Conservation (phyloP, 1,140 invertebrate species). For the Formica exsecta region DNA sequence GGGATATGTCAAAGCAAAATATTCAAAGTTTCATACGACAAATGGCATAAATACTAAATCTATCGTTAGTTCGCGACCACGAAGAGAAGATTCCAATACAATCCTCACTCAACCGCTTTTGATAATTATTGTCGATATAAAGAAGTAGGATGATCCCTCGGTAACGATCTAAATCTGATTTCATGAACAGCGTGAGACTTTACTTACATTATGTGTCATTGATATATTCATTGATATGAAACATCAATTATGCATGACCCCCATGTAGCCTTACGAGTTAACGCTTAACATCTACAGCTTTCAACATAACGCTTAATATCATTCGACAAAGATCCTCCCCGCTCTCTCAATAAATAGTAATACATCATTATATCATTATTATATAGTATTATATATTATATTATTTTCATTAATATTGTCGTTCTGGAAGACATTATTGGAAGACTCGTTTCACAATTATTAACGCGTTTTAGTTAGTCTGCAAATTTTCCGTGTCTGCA, state of each 20-base stretch:
- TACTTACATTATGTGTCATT: slow-evolving; percentile 67
- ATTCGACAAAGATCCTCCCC: slow-evolving; percentile 68
- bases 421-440: slow-evolving; percentile 78
- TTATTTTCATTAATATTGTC: slow-evolving; percentile 66
- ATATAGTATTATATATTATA: slow-evolving; percentile 44
- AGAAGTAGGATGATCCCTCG: slow-evolving; percentile 29
- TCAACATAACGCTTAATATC: slow-evolving; percentile 76
- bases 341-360: slow-evolving; percentile 71
- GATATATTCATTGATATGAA: slow-evolving; percentile 57
- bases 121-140: slow-evolving; percentile 53
- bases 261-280: slow-evolving; percentile 68
- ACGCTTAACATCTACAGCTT: slow-evolving; percentile 73
- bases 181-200: slow-evolving; percentile 56
- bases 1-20: not conserved
- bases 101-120: slow-evolving; percentile 10
- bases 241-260: slow-evolving; percentile 63
- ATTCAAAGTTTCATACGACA: slow-evolving; percentile 1
- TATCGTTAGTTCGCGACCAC: not conserved
- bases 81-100: slow-evolving; percentile 50
- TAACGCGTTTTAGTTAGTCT: slow-evolving; percentile 67
- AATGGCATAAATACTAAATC: not conserved
- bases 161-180: slow-evolving; percentile 55
- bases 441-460: slow-evolving; percentile 75
- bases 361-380: slow-evolving; percentile 52
- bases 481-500: slow-evolving; percentile 53